Percentiles rank a stretch among this genome's conserved stretches.
Conservation (phyloP, 2,113 vertebrate species). For the Percopsis transmontana region DNA sequence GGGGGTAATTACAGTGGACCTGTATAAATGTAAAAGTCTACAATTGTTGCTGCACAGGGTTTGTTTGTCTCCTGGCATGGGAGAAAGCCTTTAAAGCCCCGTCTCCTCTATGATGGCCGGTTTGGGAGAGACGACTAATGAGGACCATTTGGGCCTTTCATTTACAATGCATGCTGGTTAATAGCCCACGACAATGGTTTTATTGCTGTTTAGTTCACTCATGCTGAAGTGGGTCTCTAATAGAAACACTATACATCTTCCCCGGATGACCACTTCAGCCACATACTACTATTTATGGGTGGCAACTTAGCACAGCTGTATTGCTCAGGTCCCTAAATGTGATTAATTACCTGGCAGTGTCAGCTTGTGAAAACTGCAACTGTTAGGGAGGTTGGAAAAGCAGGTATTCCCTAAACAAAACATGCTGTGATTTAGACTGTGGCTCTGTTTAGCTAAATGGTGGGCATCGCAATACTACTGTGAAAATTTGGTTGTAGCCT, state of each 20-base stretch:
- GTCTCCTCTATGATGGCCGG: slow-evolving; percentile 41
- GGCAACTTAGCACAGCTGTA: slow-evolving; percentile 35
- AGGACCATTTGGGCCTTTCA: slow-evolving; percentile 66
- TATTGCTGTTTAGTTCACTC: slow-evolving; percentile 44
- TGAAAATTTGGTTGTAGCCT: not conserved
- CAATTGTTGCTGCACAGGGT: slow-evolving; percentile 18
- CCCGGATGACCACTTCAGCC: slow-evolving; percentile 29
- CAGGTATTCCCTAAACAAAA: not conserved
- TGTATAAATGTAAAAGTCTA: slow-evolving; percentile 35
- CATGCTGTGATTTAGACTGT: not conserved
- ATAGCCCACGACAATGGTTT: slow-evolving; percentile 59
- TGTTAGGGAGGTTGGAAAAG: not conserved
- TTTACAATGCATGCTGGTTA: slow-evolving; percentile 69
- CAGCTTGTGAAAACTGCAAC: not conserved
- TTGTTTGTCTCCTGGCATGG: slow-evolving; percentile 48
- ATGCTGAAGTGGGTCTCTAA: slow-evolving; percentile 42
- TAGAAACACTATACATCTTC: slow-evolving; percentile 52
- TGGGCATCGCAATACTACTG: not conserved
- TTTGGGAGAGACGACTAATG: slow-evolving; percentile 64
- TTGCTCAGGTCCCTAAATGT: slow-evolving; percentile 28
- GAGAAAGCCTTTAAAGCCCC: slow-evolving; percentile 26
- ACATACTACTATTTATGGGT: slow-evolving; percentile 31
- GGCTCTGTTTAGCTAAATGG: not conserved
- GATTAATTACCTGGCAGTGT: not conserved
- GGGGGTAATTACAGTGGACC: slow-evolving; percentile 28